phyloP scores from a whole-genome alignment of 2,888 invertebrate species.

The Calameuta filiformis region DNA sequence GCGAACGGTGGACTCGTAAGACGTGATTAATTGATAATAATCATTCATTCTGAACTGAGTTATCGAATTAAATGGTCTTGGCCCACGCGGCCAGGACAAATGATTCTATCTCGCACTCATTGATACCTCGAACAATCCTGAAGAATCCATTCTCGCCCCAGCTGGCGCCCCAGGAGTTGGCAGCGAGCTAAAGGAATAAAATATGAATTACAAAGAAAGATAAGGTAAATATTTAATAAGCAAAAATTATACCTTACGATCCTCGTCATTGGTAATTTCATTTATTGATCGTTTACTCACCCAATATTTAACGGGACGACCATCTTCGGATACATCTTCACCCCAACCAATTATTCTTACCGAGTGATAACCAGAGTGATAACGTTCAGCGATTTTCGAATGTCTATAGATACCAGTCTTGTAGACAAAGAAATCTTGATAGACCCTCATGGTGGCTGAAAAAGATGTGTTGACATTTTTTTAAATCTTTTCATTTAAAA shows the following conservation, averaged over 20 bases:
- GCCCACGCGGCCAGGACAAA: conserved; percentile 88
- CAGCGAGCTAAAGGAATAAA: conserved; percentile 77
- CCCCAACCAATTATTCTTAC: conserved; percentile 95
- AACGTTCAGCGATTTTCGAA: conserved; percentile 67
- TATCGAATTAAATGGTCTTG: conserved; percentile 58
- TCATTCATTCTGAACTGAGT: not conserved
- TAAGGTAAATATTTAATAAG: conserved; percentile 5
- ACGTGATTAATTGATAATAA: not conserved
- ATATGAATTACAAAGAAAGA: conserved; percentile 6
- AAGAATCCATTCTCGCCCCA: conserved; percentile 96
- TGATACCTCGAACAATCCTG: conserved; percentile 83
- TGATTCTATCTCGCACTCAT: conserved; percentile 91
- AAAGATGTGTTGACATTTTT: conserved; percentile 24
- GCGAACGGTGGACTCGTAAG: not conserved
- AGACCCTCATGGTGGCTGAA: conserved; percentile 87
- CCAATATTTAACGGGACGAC: conserved; percentile 82
- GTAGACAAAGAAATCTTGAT: conserved; percentile 94
- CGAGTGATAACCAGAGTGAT: conserved; percentile 82
- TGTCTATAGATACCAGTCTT: conserved; percentile 84
- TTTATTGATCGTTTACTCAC: conserved; percentile 68
- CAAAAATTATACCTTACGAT: not conserved
- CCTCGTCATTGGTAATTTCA: not conserved
- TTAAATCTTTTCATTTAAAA: not conserved
- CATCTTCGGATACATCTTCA: conserved; percentile 72
- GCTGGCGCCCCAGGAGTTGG: conserved; percentile 91